Conservation (phyloP, 2,888 invertebrate species). For the Papilio protenor region DNA sequence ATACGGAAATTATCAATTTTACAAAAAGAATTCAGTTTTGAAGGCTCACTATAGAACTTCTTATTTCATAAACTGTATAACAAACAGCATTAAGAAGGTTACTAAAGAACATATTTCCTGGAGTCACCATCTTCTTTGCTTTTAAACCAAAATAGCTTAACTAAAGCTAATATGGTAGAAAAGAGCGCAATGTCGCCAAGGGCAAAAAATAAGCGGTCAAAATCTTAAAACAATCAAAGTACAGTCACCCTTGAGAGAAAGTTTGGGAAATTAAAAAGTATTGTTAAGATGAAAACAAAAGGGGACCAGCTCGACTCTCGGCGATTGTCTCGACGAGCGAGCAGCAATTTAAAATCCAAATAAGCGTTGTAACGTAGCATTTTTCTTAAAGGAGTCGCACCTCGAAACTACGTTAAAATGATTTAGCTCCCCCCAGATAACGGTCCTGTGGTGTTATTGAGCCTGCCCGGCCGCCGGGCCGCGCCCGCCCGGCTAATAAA, state of each 20-base stretch:
- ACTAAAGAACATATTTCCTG: neutral
- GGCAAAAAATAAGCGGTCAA: conserved; percentile 8
- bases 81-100: neutral
- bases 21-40: too few species aligned
- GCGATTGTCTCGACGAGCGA: conserved; percentile 56
- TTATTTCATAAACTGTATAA: too few species aligned
- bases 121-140: neutral
- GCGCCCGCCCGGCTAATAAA: conserved; percentile 80
- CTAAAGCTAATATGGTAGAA: neutral
- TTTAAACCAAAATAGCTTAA: neutral
- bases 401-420: conserved; percentile 81
- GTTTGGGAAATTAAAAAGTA: conserved; percentile 38
- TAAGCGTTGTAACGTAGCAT: conserved; percentile 69
- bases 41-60: too few species aligned
- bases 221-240: conserved; percentile 32
- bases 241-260: conserved; percentile 14
- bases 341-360: conserved; percentile 72
- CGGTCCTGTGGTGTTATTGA: conserved; percentile 70
- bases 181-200: neutral
- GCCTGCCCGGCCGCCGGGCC: conserved; percentile 59
- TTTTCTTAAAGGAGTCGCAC: conserved; percentile 73
- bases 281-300: conserved; percentile 52
- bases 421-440: conserved; percentile 82
- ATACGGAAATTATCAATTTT: too few species aligned
- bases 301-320: conserved; percentile 51